These are phyloP conservation scores for Drosophila equinoxialis DNA, from an alignment of 1,140 invertebrate species.

Conservation along the genomic window DNA sequence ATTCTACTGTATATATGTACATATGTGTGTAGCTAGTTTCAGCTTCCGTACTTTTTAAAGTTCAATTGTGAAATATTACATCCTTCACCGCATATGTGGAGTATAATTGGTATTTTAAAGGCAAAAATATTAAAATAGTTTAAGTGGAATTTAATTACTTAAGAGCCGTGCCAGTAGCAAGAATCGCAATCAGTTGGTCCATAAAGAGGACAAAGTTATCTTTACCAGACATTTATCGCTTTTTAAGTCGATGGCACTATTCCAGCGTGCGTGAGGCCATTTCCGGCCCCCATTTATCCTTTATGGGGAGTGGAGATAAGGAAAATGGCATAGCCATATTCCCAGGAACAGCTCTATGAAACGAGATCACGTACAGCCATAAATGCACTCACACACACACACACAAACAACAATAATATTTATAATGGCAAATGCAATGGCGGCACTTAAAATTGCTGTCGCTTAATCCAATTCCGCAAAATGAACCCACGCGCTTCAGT, in stretches of 20 bases:
- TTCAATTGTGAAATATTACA: no score
- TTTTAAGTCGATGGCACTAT: conserved; percentile 63
- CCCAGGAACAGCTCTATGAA: conserved; percentile 35
- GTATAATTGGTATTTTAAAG: conserved; percentile 18
- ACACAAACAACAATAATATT: conserved; percentile 22
- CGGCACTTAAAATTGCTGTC: conserved; percentile 61
- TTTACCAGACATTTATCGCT: conserved; percentile 46
- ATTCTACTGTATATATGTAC: no score
- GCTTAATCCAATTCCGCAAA: conserved; percentile 66
- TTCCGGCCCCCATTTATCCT: conserved; percentile 65
- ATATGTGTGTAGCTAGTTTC: no score
- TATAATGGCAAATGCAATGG: conserved; percentile 65
- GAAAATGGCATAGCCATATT: conserved; percentile 44
- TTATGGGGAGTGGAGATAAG: conserved; percentile 48
- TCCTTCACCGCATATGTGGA: neutral
- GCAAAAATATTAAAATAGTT: neutral
- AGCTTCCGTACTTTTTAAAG: no score
- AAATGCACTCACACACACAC: conserved; percentile 40
- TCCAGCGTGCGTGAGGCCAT: conserved; percentile 49
- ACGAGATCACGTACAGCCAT: conserved; percentile 70
- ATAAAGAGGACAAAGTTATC: conserved; percentile 64
- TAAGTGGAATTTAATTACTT: neutral
- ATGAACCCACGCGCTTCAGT: conserved; percentile 54
- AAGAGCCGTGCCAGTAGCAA: neutral
- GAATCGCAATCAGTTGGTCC: conserved; percentile 14